Base-by-base conservation (phyloP, 1,140 invertebrate genomes). In the Planococcus citri region DNA sequence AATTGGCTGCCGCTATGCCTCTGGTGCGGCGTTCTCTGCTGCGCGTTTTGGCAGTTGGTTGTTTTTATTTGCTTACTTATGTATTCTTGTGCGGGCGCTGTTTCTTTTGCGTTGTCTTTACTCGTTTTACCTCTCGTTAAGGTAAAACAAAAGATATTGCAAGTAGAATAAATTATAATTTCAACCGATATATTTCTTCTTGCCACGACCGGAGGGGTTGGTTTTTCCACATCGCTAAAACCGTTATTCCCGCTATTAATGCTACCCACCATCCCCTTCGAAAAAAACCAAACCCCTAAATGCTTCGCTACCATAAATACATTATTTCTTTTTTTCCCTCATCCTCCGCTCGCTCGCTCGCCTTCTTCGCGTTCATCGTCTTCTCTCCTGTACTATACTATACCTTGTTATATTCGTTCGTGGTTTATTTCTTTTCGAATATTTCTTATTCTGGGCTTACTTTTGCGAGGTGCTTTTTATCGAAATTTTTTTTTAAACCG, bases 121-220 rank as follows among this genome's bases (percentile, higher is more conserved):
- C 41, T 51, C 41, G 41, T 51, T 51, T 51, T 51, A 51, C 41
- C 41, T 51, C 41, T 51, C 41, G 41, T 51, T 51, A 51, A 51
- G 41, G 41, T 51, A 51, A 51, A 51, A 51, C 41, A 51, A 51
- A 51, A 51, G 41, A 51, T 51, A 51, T 51, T 51, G 41, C 41
- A 51, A 51, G 41, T 51, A 51, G 41, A 51, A 51, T 51, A 51
- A 51, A 51, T 51, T 51, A 51, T 51, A 51, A 51, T 51, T 51
- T 51, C 41, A 51, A 51, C 41, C 41, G 41, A 51, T 51, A 51
- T 51, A 51, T 51, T 51, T 51, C 41, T 51, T 51, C 12, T 51
- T 17, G 41, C 3, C 3, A 51, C 41, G 41, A 51, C 41, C 17
- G 41, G 41, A 14, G 41, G 41, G 41, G 41, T 51, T 51, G 41